Percentiles rank a stretch among this genome's conserved stretches.
Conservation (phyloP, 2,888 invertebrate genomes). For the Chaetogeoica ovagalla region DNA sequence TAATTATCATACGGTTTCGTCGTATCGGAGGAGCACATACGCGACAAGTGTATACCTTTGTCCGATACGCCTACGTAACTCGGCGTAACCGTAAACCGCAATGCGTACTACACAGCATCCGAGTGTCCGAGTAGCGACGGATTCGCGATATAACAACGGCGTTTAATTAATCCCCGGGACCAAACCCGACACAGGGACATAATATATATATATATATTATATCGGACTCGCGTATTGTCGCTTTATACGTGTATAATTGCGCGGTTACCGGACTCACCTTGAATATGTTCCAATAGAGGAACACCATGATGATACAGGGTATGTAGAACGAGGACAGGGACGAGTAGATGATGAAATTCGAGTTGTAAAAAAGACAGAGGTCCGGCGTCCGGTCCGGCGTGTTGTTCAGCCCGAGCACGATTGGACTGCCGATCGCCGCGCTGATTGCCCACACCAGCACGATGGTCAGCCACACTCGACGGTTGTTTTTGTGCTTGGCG, state of each 20-base stretch:
- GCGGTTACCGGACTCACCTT: conserved; percentile 68
- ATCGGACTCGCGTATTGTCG: too few relatives aligned
- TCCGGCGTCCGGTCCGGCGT: conserved; percentile 81
- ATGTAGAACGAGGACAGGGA: conserved; percentile 98
- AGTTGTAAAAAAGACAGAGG: conserved; percentile 94
- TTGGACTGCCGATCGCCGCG: conserved; percentile 92
- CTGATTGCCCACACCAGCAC: conserved; percentile 94
- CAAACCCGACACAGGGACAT: too few relatives aligned
- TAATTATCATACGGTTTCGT: too few relatives aligned
- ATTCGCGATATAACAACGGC: too few relatives aligned
- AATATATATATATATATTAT: too few relatives aligned
- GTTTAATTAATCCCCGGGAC: too few relatives aligned
- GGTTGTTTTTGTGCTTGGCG: conserved; percentile 96
- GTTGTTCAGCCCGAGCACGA: conserved; percentile 93
- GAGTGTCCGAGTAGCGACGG: too few relatives aligned
- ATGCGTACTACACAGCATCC: too few relatives aligned
- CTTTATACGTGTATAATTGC: neutral
- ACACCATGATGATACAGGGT: conserved; percentile 97
- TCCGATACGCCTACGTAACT: too few relatives aligned
- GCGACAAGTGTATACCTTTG: too few relatives aligned
- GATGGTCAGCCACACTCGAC: conserved; percentile 92
- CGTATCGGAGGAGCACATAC: too few relatives aligned
- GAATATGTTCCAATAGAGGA: conserved; percentile 96
- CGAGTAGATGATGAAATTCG: conserved; percentile 96
- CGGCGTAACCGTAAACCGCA: too few relatives aligned